phyloP scores from a whole-genome alignment of 2,888 invertebrate species.

The Coelogynopora nodosa region DNA sequence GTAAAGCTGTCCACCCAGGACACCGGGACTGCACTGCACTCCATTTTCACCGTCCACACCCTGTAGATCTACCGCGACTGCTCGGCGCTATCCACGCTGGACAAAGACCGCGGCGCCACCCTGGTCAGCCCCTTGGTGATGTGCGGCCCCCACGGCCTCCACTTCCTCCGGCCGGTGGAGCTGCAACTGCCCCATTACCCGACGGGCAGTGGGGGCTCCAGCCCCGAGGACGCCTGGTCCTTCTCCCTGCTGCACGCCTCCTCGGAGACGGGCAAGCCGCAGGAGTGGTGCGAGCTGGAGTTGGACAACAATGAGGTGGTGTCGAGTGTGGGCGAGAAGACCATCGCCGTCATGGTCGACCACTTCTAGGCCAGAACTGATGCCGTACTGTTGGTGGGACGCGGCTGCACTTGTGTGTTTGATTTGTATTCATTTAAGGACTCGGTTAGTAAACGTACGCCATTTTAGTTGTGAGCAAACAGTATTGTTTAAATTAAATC shows the following conservation, averaged over 20 bases:
- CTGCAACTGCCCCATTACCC: constrained; percentile 21
- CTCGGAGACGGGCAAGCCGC: constrained; percentile 22
- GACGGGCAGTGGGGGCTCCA: not conserved
- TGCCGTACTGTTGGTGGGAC: too few species aligned
- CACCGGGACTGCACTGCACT: too few species aligned
- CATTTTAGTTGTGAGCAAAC: too few species aligned
- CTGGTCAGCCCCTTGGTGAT: constrained; percentile 19
- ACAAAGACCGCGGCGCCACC: constrained; percentile 10
- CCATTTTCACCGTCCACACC: too few species aligned
- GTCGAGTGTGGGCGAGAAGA: not conserved
- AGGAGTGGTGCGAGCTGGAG: constrained; percentile 3
- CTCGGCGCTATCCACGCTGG: not conserved
- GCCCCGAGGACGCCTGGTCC: constrained; percentile 59
- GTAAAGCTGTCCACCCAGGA: too few species aligned
- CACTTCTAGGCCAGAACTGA: constrained; percentile 79
- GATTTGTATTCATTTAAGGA: not conserved
- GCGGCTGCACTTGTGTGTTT: too few species aligned
- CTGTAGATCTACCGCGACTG: constrained; percentile 1
- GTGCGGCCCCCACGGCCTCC: constrained; percentile 32
- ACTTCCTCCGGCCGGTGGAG: constrained; percentile 35
- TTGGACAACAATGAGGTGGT: constrained; percentile 12
- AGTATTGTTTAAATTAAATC: not conserved
- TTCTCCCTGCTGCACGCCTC: constrained; percentile 61
- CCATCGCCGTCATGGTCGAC: constrained; percentile 78
- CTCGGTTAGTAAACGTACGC: too few species aligned